phyloP scores from a whole-genome alignment of 1,140 invertebrate species.

The Bombus balteatus region DNA sequence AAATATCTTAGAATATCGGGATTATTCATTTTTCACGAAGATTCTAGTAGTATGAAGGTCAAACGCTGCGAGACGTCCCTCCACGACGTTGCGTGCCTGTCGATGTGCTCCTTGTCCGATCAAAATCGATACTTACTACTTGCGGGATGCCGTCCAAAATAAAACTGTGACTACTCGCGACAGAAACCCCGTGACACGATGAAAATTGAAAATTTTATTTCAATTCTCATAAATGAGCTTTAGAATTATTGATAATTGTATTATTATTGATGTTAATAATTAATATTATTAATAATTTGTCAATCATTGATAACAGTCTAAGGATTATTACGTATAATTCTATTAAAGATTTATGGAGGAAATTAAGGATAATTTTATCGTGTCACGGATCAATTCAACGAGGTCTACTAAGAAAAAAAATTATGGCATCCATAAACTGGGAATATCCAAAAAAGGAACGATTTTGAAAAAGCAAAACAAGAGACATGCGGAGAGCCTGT shows the following conservation, averaged over 20 bases:
- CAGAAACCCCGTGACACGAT: neutral
- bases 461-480: neutral
- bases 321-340: neutral
- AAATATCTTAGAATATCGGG: neutral
- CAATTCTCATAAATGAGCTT: no score
- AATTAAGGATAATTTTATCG: neutral
- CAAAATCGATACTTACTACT: slow-evolving; percentile 58
- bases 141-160: slow-evolving; percentile 7
- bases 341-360: neutral
- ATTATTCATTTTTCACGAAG: no score
- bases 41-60: neutral
- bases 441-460: neutral
- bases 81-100: neutral
- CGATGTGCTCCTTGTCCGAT: slow-evolving; percentile 9
- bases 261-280: neutral
- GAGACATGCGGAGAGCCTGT: neutral
- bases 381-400: neutral
- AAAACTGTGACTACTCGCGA: slow-evolving; percentile 18
- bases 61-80: neutral
- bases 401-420: neutral
- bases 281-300: neutral
- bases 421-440: neutral
- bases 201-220: neutral
- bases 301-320: no score
- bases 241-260: neutral